phyloP scores from a whole-genome alignment of 2,888 invertebrate species.

The Lasioglossum calceatum region DNA sequence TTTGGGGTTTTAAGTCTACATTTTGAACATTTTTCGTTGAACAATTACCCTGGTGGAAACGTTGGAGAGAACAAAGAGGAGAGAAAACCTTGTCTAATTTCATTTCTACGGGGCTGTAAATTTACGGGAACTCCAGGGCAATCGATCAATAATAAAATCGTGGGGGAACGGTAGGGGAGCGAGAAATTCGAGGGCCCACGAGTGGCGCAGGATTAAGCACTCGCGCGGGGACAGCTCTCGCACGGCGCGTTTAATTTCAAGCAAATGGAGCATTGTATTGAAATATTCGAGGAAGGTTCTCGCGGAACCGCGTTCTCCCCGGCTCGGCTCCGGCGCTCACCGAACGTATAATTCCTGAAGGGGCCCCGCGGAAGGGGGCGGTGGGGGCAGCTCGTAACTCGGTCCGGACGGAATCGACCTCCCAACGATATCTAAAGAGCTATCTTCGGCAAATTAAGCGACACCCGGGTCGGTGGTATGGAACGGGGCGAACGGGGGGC shows the following conservation, averaged over 20 bases:
- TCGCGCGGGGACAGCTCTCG: slow-evolving; percentile 3
- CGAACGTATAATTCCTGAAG: slow-evolving; percentile 39
- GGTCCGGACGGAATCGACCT: slow-evolving; percentile 45
- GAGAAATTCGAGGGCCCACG: neutral
- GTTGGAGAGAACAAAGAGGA: neutral
- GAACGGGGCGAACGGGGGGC: neutral
- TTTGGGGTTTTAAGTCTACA: too few relatives aligned
- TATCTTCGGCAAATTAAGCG: slow-evolving; percentile 59
- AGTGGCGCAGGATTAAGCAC: slow-evolving; percentile 10
- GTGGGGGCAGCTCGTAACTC: slow-evolving; percentile 8
- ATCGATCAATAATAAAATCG: neutral
- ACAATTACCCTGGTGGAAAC: neutral
- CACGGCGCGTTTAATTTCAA: slow-evolving; percentile 38
- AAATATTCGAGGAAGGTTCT: slow-evolving; percentile 49
- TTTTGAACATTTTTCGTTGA: too few relatives aligned
- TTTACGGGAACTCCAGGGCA: neutral
- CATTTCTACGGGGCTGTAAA: neutral
- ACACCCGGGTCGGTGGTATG: slow-evolving; percentile 37
- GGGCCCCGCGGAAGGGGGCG: neutral
- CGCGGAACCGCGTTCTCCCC: slow-evolving; percentile 35
- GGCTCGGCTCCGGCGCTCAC: neutral
- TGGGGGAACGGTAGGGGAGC: neutral
- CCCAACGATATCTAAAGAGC: slow-evolving; percentile 59
- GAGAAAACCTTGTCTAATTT: neutral
- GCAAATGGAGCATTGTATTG: slow-evolving; percentile 54